Evolutionary conservation across 1,140 invertebrate genomes (phyloP).

Genomic region (Anastatus disparis): DNA sequence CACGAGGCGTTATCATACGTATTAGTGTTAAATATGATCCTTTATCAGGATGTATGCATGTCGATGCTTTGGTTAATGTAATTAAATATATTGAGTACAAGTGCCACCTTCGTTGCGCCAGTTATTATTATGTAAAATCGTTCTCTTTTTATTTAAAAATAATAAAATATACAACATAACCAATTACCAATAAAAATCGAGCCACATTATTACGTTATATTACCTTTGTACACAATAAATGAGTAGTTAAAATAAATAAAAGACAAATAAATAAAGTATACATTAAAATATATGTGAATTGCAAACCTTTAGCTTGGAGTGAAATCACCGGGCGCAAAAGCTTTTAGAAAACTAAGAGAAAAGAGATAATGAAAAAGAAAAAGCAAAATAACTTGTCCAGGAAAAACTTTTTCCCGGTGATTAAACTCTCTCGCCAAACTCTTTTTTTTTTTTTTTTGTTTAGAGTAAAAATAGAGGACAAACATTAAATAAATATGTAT

Average conservation of each 20-base stretch:
- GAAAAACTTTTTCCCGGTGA: neutral
- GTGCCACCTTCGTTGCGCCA: conserved; percentile 17
- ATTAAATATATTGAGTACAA: neutral
- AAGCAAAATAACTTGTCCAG: neutral
- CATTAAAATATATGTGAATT: conserved; percentile 6
- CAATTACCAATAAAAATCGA: conserved; percentile 40
- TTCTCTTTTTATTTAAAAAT: too few species aligned
- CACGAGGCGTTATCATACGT: neutral
- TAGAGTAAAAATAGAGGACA: conserved; percentile 18
- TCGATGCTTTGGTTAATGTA: conserved; percentile 10
- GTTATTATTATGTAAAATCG: too few species aligned
- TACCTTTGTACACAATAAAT: conserved; percentile 35
- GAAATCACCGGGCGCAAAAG: neutral
- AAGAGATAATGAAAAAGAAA: conserved; percentile 3
- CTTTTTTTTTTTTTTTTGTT: too few species aligned
- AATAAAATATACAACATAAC: conserved; percentile 37
- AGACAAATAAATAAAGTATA: neutral
- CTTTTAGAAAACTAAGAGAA: too few species aligned
- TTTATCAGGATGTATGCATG: neutral
- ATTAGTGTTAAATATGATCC: conserved; percentile 3
- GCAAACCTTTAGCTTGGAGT: neutral
- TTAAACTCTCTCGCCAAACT: conserved; percentile 2
- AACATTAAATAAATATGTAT: conserved; percentile 6
- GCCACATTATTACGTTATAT: conserved; percentile 37
- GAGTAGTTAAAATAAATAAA: too few species aligned